phyloP scores from a whole-genome alignment of 2,113 vertebrate species.

The Struthidea cinerea region DNA sequence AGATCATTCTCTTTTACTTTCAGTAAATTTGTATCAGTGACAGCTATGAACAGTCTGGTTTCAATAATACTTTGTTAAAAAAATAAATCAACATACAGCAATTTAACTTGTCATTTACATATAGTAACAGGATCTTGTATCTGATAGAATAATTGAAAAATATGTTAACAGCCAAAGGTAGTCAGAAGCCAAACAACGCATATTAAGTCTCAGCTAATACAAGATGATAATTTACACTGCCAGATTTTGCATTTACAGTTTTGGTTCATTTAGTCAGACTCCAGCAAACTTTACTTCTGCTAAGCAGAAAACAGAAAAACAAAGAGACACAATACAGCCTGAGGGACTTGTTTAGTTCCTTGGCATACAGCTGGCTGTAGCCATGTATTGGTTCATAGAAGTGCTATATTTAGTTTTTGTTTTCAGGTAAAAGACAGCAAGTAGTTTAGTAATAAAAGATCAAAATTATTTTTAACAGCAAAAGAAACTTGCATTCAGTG shows the following conservation, averaged over 20 bases:
- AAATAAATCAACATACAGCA: conserved; percentile 34
- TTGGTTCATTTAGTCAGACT: conserved; percentile 28
- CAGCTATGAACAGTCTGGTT: conserved; percentile 30
- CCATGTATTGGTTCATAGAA: neutral
- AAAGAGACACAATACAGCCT: neutral
- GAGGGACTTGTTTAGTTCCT: neutral
- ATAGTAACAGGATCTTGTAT: conserved; percentile 15
- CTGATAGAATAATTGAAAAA: conserved; percentile 45
- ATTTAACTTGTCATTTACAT: conserved; percentile 34
- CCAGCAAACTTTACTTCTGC: conserved; percentile 22
- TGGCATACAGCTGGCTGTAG: neutral
- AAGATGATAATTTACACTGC: conserved; percentile 8
- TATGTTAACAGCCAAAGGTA: neutral
- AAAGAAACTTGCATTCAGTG: neutral
- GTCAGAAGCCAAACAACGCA: conserved; percentile 18
- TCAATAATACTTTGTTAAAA: conserved; percentile 45
- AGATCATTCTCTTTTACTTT: conserved; percentile 22
- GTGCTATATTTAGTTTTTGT: neutral
- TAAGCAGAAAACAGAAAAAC: conserved; percentile 2
- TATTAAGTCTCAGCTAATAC: conserved; percentile 19
- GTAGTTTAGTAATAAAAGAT: neutral
- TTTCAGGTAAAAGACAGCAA: conserved; percentile 22
- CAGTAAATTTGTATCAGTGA: conserved; percentile 12
- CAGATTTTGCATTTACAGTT: conserved; percentile 34
- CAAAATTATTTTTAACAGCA: conserved; percentile 19